Evolutionary conservation across 1,140 invertebrate genomes (phyloP), one percentile per base, ranked within the genome.

Genomic region (Ephestia elutella): DNA sequence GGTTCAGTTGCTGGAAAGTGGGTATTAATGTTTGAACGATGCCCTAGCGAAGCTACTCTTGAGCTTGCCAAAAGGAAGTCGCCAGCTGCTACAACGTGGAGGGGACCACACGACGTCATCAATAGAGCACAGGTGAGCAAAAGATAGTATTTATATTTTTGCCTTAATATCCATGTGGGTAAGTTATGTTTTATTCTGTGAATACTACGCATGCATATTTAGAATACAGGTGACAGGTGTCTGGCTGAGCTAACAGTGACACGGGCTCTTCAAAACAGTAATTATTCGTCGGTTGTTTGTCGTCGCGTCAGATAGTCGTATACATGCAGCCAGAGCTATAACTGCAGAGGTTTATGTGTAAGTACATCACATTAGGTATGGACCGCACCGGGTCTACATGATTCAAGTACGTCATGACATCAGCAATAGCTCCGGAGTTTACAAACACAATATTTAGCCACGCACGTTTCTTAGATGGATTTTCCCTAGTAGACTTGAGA

Each of bases 1-100:
- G 96, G 96, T 4, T 97, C 96, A 0, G 96, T 98, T 0, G 96
- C 96, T 2, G 96, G 97, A 75, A 89, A n/a, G n/a, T n/a, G 96
- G 28, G 96, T 97, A 28, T 90, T 97, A 54, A 95, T 97, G 72
- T 98, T 97, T 79, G 96, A 98, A 80, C 93, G 95, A 79, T 96
- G 96, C 76, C 96, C 96, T 0, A 95, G 94, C 73, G 94, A 95
- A 82, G 83, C 83, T 5, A 88, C 83, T 5, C 75, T 94, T 62
- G 83, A 94, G 64, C 76, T 95, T 63, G 93, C 94, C 62, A 95
- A 94, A 75, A 86, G 93, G 30, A 92, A 91, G 60, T 88, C 90
- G 56, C 89, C 91, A 58, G 90, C 90, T 11, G 87, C 91, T 15
- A 89, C 90, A 19, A 91, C 91, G 17, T 93, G 91, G 91, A 90